phyloP scores from a whole-genome alignment of 2,888 invertebrate genomes.

The Actias luna region DNA sequence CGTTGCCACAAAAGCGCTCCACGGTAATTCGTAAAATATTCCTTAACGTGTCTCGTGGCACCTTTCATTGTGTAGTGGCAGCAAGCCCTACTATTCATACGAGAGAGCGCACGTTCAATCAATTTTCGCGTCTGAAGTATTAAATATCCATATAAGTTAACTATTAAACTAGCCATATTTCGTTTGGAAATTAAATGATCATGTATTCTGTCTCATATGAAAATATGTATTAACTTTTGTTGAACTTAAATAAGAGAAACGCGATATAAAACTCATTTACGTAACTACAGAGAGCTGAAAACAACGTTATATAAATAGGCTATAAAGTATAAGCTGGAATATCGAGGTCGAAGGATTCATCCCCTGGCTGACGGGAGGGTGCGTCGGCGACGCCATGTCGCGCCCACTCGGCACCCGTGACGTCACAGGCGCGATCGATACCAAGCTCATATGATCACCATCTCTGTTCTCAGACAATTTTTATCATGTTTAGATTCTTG shows the following conservation, averaged over 20 bases:
- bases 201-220: background rate
- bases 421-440: slow-evolving; percentile 61
- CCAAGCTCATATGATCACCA: slow-evolving; percentile 53
- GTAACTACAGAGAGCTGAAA: slow-evolving; percentile 3
- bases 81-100: no score
- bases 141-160: no score
- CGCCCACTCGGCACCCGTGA: slow-evolving; percentile 63
- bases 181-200: background rate
- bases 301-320: slow-evolving; percentile 19
- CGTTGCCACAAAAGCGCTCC: no score
- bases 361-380: slow-evolving; percentile 49
- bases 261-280: slow-evolving; percentile 6
- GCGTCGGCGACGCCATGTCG: slow-evolving; percentile 65
- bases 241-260: background rate
- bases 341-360: slow-evolving; percentile 61
- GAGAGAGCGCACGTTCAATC: no score
- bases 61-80: no score
- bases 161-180: background rate
- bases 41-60: no score
- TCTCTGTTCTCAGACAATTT: slow-evolving; percentile 18
- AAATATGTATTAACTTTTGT: background rate
- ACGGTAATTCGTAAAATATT: no score
- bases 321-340: slow-evolving; percentile 25
- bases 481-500: slow-evolving; percentile 22
- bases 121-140: no score